Evolutionary conservation across 92 coral and sea anemone species (phyloP).

Genomic region (Galaxea fascicularis): DNA sequence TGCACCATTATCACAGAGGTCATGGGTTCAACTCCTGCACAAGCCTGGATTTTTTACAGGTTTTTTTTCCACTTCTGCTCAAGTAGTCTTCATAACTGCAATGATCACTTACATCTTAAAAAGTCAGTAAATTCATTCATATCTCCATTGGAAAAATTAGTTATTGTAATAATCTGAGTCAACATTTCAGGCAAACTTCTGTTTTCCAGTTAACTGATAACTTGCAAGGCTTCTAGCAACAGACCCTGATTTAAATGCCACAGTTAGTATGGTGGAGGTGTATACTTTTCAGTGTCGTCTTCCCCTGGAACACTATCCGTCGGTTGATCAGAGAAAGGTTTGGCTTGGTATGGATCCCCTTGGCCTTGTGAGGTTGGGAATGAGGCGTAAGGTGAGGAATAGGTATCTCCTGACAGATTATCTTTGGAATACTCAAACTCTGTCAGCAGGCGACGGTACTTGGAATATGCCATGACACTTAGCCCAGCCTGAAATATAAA

Average conservation of each 20-base stretch:
- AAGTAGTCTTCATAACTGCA: too few species aligned
- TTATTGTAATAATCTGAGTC: background rate
- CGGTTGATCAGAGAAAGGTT: constrained; percentile 80
- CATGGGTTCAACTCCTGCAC: too few species aligned
- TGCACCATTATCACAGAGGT: too few species aligned
- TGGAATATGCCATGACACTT: constrained; percentile 70
- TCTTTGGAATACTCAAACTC: constrained; percentile 83
- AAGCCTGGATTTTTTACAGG: too few species aligned
- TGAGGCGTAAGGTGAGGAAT: constrained; percentile 92
- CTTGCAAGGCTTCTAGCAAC: background rate
- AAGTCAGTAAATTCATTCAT: too few species aligned
- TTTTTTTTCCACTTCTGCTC: too few species aligned
- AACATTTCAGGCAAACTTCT: background rate
- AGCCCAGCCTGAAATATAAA: constrained; percentile 69
- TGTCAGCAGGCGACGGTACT: constrained; percentile 77
- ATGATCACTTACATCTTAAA: too few species aligned
- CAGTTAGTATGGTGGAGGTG: constrained; percentile 63
- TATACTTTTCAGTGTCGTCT: constrained; percentile 28
- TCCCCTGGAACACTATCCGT: constrained; percentile 63
- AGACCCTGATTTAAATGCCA: background rate
- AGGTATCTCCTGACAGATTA: constrained; percentile 83
- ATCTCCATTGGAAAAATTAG: too few species aligned
- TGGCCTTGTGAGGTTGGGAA: constrained; percentile 81
- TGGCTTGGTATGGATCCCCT: constrained; percentile 93
- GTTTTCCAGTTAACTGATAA: background rate